A percentile compares a stretch with the other conserved stretches of the same genome.
Evolutionary conservation across 2,797 vertebrate species (phyloP).

Genomic region (Catostomus latipinnis): DNA sequence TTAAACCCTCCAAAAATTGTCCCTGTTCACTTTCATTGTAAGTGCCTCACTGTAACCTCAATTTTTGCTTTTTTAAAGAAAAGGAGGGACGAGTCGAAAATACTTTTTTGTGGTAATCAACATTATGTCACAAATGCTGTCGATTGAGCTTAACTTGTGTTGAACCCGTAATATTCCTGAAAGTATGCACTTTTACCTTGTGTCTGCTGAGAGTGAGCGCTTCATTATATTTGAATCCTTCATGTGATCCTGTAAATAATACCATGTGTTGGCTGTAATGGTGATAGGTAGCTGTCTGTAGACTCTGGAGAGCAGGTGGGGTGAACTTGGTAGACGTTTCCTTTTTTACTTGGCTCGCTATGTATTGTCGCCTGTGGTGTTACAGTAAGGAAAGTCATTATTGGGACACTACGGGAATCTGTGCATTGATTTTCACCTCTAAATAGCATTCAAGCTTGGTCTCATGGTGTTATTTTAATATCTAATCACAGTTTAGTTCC

Average conservation of each 20-base stretch:
- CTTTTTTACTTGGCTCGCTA: background rate
- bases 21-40: too few relatives aligned
- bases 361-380: background rate
- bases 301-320: background rate
- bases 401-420: background rate
- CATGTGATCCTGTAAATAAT: constrained; percentile 24
- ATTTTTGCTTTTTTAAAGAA: too few relatives aligned
- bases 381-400: background rate
- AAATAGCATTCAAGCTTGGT: background rate
- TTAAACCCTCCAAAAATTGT: too few relatives aligned
- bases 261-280: constrained; percentile 18
- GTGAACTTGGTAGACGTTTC: constrained; percentile 7
- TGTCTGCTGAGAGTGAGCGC: background rate
- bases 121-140: too few relatives aligned
- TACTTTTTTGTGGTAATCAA: too few relatives aligned
- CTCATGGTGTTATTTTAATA: background rate
- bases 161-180: too few relatives aligned
- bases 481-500: background rate
- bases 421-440: background rate
- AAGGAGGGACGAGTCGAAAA: too few relatives aligned
- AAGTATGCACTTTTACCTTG: too few relatives aligned
- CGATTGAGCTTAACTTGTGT: too few relatives aligned
- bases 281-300: constrained; percentile 14
- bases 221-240: constrained; percentile 12
- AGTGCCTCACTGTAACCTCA: too few relatives aligned